These are phyloP conservation scores for Athripsodes cinereus DNA, from an alignment of 2,888 invertebrate species.

Conservation along the genomic window DNA sequence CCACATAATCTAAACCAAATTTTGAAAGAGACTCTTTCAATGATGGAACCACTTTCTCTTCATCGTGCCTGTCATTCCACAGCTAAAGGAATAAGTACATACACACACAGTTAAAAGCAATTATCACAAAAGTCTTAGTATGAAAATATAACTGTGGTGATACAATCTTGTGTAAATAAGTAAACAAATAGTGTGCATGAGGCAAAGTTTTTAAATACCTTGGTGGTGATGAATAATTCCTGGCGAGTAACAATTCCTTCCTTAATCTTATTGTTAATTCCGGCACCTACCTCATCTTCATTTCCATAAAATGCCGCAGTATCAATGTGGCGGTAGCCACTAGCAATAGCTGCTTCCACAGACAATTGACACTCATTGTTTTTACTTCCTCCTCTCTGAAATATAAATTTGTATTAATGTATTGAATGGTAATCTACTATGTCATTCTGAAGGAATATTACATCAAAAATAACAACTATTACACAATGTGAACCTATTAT, in stretches of 20 bases:
- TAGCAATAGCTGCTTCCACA: constrained; percentile 41
- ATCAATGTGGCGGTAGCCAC: constrained; percentile 50
- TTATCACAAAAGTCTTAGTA: not conserved
- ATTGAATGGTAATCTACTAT: too few species aligned
- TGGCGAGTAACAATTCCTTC: constrained; percentile 42
- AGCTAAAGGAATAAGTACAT: constrained; percentile 39
- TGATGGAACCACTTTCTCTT: constrained; percentile 58
- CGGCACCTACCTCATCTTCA: constrained; percentile 45
- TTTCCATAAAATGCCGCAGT: constrained; percentile 49
- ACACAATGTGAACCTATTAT: too few species aligned
- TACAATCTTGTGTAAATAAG: not conserved
- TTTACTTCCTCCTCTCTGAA: constrained; percentile 17
- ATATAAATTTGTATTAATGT: too few species aligned
- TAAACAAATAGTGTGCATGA: too few species aligned
- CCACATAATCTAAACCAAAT: constrained; percentile 68
- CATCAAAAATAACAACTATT: too few species aligned
- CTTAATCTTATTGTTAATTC: constrained; percentile 38
- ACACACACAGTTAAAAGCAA: too few species aligned
- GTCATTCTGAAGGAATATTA: too few species aligned
- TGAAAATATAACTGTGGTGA: not conserved
- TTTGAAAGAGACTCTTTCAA: constrained; percentile 58
- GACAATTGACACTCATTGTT: constrained; percentile 30
- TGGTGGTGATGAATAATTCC: constrained; percentile 50
- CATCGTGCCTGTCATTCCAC: constrained; percentile 54
- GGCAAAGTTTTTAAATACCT: constrained; percentile 34